Evolutionary conservation across 2,113 vertebrate genomes (phyloP).

Genomic region (Nycticorax nycticorax): DNA sequence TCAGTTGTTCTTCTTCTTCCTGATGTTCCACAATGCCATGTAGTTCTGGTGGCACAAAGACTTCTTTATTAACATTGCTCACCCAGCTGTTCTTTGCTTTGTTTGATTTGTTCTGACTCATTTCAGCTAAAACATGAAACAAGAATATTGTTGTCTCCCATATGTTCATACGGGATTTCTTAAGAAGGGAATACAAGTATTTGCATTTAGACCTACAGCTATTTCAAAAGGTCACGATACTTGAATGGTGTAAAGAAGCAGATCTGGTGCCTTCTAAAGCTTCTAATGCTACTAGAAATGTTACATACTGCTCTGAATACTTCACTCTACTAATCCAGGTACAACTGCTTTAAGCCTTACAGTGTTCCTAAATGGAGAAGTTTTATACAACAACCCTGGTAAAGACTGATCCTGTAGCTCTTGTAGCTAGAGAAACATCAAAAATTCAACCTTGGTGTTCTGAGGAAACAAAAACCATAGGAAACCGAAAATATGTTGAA

Average conservation of each 20-base stretch:
- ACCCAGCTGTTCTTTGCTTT: constrained; percentile 79
- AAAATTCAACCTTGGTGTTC: background rate
- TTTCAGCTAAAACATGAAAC: constrained; percentile 79
- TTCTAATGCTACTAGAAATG: background rate
- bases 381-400: background rate
- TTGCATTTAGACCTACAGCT: background rate
- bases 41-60: constrained; percentile 75
- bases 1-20: constrained; percentile 9
- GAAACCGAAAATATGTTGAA: background rate
- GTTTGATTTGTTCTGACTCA: constrained; percentile 70
- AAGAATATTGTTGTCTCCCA: constrained; percentile 4
- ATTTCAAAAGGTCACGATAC: background rate
- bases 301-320: background rate
- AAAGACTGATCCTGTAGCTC: background rate
- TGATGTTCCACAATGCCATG: constrained; percentile 71
- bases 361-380: background rate
- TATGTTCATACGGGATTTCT: background rate
- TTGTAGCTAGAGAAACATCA: background rate
- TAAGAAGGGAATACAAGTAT: background rate
- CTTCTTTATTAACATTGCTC: constrained; percentile 80
- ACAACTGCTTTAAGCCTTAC: background rate
- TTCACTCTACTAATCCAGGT: background rate
- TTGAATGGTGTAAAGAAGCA: background rate
- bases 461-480: background rate
- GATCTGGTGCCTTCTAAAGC: background rate